These are phyloP conservation scores for Istiophorus platypterus DNA, from an alignment of 2,113 vertebrate species.

Conservation along the genomic window DNA sequence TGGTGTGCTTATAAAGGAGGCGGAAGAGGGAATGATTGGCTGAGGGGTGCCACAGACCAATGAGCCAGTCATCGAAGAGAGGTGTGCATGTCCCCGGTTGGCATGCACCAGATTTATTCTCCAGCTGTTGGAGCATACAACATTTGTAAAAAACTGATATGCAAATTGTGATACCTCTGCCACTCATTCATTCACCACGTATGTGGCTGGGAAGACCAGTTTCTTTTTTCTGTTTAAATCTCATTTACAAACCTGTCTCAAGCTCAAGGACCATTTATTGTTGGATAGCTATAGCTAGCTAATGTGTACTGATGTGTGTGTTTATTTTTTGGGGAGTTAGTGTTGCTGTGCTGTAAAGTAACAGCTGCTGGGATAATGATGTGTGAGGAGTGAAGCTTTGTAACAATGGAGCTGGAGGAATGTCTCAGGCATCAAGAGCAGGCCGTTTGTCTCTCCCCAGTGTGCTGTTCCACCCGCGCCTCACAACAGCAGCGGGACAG, in stretches of 20 bases:
- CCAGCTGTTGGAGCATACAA: too few relatives aligned
- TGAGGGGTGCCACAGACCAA: too few relatives aligned
- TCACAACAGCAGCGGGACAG: not conserved
- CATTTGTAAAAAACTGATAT: too few relatives aligned
- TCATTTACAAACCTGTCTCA: not conserved
- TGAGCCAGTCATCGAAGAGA: too few relatives aligned
- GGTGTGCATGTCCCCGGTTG: too few relatives aligned
- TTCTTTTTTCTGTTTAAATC: not conserved
- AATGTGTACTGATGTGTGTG: slow-evolving; percentile 41
- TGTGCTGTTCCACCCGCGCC: slow-evolving; percentile 32
- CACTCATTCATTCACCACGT: too few relatives aligned
- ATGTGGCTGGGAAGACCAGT: not conserved
- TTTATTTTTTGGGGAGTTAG: slow-evolving; percentile 18
- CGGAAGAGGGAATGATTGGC: too few relatives aligned
- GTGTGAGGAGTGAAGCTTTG: slow-evolving; percentile 68
- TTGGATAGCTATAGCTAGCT: slow-evolving; percentile 17
- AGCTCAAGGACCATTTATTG: not conserved
- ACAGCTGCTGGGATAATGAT: slow-evolving; percentile 73
- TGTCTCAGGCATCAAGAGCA: slow-evolving; percentile 52
- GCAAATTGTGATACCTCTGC: too few relatives aligned
- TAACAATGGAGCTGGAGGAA: slow-evolving; percentile 68
- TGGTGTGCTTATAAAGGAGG: too few relatives aligned
- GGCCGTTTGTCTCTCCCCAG: slow-evolving; percentile 59
- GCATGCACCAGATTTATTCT: too few relatives aligned
- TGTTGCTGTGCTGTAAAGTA: slow-evolving; percentile 47